Base-by-base conservation (phyloP, 2,113 vertebrate genomes). In the Peromyscus californicus region DNA sequence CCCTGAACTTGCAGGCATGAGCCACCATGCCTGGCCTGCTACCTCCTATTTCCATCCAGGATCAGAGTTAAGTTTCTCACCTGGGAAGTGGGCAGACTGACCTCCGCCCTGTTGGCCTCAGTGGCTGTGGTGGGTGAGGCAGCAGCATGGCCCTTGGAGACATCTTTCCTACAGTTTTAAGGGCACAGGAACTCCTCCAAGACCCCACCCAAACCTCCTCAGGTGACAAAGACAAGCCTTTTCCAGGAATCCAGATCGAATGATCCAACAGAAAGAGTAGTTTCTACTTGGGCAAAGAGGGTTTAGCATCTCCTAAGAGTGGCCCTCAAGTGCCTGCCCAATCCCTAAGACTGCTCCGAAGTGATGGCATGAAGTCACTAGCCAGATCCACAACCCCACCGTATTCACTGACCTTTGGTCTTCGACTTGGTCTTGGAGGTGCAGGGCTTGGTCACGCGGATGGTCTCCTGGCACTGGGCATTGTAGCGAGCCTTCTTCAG, bases 401-500 rank as follows among this genome's bases (percentile, higher is more conserved):
- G 74, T 2, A 39, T 31, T 0, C 1, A 94, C 98, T 98, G 51
- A 99, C 99, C 99, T 99, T 99, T 99, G 97, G 98, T 90, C 98
- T 99, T 99, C 0, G 99, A 98, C 98, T 99, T 99, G 96, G 97
- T 98, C 98, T 99, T 99, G 96, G 99, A 98, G 94, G 99, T 98
- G 96, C 99, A 99, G 91, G 99, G 99, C 98, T 99, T 99, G 98
- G 99, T 99, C 98, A 99, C 99, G 21, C 98, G 99, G 96, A 99
- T 99, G 5, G 98, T 99, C 95, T 98, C 95, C 98, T 99, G 99
- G 78, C 99, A 99, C 70, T 99, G 98, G 5, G 99, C 99, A 22
- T 99, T 99, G 99, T 99, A 99, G 94, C 99, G 98, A 0, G 98
- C 99, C 97, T 99, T 99, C 98, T 99, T 99, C 98, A 99, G 99